phyloP scores from a whole-genome alignment of 2,797 vertebrate genomes.

The Syngnathus acus region DNA sequence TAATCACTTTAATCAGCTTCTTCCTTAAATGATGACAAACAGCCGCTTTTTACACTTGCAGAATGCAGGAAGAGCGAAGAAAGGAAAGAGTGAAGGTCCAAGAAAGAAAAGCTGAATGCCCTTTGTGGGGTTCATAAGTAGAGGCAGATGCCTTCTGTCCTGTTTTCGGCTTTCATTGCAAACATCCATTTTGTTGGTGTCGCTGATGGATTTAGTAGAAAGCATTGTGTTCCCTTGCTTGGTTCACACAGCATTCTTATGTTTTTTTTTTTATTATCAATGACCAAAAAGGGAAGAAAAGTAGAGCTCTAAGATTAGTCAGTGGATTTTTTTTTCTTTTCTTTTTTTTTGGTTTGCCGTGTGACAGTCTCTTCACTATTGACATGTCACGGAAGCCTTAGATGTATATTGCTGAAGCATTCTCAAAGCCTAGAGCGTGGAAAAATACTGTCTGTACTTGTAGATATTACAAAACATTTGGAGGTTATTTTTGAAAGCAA shows the following conservation, averaged over 20 bases:
- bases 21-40: constrained; percentile 70
- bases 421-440: not conserved
- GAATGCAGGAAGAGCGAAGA: constrained; percentile 33
- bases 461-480: not conserved
- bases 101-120: constrained; percentile 41
- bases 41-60: constrained; percentile 49
- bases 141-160: constrained; percentile 50
- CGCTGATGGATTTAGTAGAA: constrained; percentile 10
- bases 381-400: not conserved
- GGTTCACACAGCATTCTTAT: not conserved
- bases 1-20: constrained; percentile 73
- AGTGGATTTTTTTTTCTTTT: constrained; percentile 6
- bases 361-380: constrained; percentile 1
- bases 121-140: constrained; percentile 50
- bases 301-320: constrained; percentile 6
- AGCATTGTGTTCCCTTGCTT: constrained; percentile 14
- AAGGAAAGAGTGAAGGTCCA: constrained; percentile 27
- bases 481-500: not conserved
- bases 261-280: constrained; percentile 15
- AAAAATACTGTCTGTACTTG: not conserved
- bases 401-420: no score
- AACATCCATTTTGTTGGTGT: constrained; percentile 19
- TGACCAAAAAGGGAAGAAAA: constrained; percentile 2
- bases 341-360: not conserved
- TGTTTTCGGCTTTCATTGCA: constrained; percentile 21